These are phyloP conservation scores for Alaudala cheleensis DNA, from an alignment of 2,113 vertebrate species.

Conservation along the genomic window DNA sequence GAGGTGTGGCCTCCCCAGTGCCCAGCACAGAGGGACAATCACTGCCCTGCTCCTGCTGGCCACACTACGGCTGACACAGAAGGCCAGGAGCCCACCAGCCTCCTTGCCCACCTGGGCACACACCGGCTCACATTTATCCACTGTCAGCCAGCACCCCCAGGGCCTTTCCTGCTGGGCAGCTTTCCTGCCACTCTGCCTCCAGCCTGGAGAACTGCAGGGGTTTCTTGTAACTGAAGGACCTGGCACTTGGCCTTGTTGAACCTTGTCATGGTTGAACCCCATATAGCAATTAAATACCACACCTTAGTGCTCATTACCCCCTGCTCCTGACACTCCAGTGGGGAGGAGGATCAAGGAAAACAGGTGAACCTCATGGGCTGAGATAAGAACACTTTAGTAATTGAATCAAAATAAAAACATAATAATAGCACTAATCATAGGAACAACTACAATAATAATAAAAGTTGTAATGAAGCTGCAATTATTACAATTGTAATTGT, in stretches of 20 bases:
- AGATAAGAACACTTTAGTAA: not conserved
- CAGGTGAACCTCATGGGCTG: not conserved
- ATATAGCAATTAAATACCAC: not conserved
- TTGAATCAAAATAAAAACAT: not conserved
- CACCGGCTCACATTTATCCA: accelerated
- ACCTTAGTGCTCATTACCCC: not conserved
- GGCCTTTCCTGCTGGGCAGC: not conserved
- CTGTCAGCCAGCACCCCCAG: accelerated
- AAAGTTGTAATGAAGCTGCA: not conserved
- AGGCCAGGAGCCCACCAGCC: accelerated
- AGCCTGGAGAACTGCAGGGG: not conserved
- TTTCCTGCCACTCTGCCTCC: not conserved
- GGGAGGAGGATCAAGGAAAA: not conserved
- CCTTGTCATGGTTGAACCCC: not conserved
- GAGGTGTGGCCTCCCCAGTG: not conserved
- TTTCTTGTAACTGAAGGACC: not conserved
- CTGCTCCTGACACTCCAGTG: not conserved
- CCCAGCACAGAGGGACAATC: not conserved
- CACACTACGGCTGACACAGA: not conserved
- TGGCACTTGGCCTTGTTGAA: not conserved
- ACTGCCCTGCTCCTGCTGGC: accelerated
- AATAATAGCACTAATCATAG: not conserved
- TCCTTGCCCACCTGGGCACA: not conserved
- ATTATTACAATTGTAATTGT: not conserved
- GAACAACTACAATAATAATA: not conserved